Conservation (phyloP, 2,888 invertebrate genomes). For the Archips crataeganus region DNA sequence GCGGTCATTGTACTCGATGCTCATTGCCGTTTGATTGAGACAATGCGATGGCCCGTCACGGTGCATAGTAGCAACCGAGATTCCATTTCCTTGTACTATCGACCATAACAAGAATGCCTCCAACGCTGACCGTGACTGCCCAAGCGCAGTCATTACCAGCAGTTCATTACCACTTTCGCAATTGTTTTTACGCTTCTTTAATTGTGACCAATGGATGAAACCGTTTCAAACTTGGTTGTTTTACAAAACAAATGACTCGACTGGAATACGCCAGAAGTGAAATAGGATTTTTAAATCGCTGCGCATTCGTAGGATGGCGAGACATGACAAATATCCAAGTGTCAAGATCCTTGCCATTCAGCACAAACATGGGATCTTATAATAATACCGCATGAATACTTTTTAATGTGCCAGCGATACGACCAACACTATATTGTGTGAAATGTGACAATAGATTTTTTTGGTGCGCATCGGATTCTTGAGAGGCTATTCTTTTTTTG, state of each 20-base stretch:
- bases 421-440: conserved; percentile 78
- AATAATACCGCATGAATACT: conserved; percentile 84
- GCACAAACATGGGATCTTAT: conserved; percentile 73
- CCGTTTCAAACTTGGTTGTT: conserved; percentile 56
- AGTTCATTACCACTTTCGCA: conserved; percentile 78
- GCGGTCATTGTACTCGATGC: conserved; percentile 79
- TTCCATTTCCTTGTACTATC: conserved; percentile 54
- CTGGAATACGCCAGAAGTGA: background rate
- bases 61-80: conserved; percentile 37
- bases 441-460: conserved; percentile 77
- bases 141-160: conserved; percentile 58
- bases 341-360: conserved; percentile 75
- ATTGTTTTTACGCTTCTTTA: conserved; percentile 78
- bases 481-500: conserved; percentile 75
- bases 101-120: conserved; percentile 69
- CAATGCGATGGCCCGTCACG: conserved; percentile 64
- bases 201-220: conserved; percentile 66
- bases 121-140: conserved; percentile 68
- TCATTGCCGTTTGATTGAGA: conserved; percentile 81
- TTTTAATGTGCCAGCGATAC: conserved; percentile 85
- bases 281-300: conserved; percentile 49
- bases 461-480: conserved; percentile 76
- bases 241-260: conserved; percentile 43
- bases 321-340: conserved; percentile 77
- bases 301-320: conserved; percentile 51